Conservation (phyloP, 2,113 vertebrate species). For the Nestor notabilis region DNA sequence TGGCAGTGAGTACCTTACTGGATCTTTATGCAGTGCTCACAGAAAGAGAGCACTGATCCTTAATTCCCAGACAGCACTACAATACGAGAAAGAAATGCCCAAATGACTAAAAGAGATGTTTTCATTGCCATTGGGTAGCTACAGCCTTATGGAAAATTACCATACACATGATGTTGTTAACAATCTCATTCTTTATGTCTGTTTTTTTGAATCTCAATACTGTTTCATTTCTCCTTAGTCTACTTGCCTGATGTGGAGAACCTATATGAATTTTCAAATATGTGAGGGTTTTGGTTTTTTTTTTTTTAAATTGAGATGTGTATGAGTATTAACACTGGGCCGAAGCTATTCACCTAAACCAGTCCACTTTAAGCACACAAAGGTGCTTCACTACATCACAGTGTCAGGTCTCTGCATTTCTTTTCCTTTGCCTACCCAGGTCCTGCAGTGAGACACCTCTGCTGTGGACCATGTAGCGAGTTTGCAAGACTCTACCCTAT, state of each 20-base stretch:
- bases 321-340: background rate
- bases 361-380: background rate
- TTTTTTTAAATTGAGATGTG: background rate
- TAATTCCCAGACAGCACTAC: background rate
- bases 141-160: background rate
- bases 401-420: background rate
- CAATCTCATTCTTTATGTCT: background rate
- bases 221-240: background rate
- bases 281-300: background rate
- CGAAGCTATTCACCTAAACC: background rate
- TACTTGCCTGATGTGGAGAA: background rate
- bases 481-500: background rate
- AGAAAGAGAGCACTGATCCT: background rate
- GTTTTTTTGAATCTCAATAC: background rate
- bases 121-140: background rate
- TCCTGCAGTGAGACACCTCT: background rate
- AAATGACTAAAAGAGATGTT: background rate
- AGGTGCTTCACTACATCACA: rapidly evolving
- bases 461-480: rapidly evolving
- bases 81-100: background rate
- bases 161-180: background rate
- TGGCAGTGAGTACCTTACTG: background rate
- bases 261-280: background rate
- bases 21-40: background rate
- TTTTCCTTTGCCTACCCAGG: background rate